Base-by-base conservation (phyloP, 2,113 vertebrate species). In the Cyanoliseus patagonus region DNA sequence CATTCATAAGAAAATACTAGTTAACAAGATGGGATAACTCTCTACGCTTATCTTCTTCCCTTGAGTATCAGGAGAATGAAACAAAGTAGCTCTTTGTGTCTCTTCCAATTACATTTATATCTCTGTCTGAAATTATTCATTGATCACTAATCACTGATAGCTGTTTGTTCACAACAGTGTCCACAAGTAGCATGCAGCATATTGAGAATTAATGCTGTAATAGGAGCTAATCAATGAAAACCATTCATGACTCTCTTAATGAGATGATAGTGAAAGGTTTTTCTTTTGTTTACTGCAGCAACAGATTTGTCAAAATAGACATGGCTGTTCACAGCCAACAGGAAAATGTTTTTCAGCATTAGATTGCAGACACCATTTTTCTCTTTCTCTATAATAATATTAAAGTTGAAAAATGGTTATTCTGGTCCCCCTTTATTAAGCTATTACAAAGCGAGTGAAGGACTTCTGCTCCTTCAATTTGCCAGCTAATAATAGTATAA, bases 181-280 rank as follows among this genome's bases (percentile, higher is more conserved):
- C 95, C 70, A 33, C 75, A 53, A 84, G 85, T 92, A 94, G 93
- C 86, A 70, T 84, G 93, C 79, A 95, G 90, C 91, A 86, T 95
- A 93, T 95, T 82, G 95, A 96, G 78, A 94, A 96, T 97, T 97
- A 96, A 95, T 92, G 80, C 88, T 95, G 61, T 97, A 86, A 94
- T 94, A 96, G 97, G 96, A 97, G 96, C 86, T 94, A 97, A 98
- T 98, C 98, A 90, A 98, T 98, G 96, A 67, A 84, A 97, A 94
- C 83, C 75, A 68, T 91, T 96, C 92, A 66, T 91, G 91, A 97
- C 78, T 96, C 85, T 95, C 90, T 95, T 97, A 96, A 95, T 85
- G 85, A 97, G 96, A 97, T 95, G 95, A 96, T 82, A 85, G 82
- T 30, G 51, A 94, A 97, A 94, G 86, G 78, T 74, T 95, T 96